Percentiles rank a stretch among this genome's conserved stretches.
phyloP scores from a whole-genome alignment of 1,140 invertebrate species.

The Drosophila orosa region DNA sequence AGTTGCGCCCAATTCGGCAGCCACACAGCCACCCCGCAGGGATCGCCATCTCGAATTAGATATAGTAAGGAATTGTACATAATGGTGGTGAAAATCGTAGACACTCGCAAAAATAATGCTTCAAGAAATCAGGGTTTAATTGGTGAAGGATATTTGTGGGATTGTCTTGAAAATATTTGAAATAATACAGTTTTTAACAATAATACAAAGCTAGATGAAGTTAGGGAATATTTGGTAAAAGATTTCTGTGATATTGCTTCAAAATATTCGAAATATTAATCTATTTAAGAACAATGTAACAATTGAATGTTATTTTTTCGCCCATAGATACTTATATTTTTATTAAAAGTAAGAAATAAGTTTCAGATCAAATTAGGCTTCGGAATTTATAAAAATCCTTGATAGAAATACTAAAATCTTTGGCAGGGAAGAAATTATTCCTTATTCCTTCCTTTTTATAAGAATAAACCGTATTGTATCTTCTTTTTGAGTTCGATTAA shows the following conservation, averaged over 20 bases:
- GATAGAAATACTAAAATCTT: not conserved
- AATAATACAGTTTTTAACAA: not conserved
- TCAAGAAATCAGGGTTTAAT: not conserved
- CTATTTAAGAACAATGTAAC: not conserved
- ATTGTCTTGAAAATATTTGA: not conserved
- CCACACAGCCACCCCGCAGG: conserved; percentile 58
- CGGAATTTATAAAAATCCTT: not conserved
- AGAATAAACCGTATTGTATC: not conserved
- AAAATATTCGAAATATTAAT: not conserved
- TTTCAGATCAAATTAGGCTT: not conserved
- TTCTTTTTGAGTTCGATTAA: not conserved
- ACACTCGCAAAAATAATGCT: conserved; percentile 16
- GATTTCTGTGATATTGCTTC: no score
- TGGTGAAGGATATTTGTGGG: no score
- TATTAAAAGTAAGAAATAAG: not conserved
- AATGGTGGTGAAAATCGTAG: conserved; percentile 16
- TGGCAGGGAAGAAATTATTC: not conserved
- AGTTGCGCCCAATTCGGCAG: conserved; percentile 38
- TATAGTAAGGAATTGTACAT: conserved; percentile 36
- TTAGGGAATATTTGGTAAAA: not conserved
- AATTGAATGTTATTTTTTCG: not conserved
- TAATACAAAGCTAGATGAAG: no score
- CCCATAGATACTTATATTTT: not conserved
- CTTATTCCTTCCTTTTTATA: not conserved
- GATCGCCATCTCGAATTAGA: conserved; percentile 35